Conservation (phyloP, 2,888 invertebrate genomes). For the Macrophya alboannulata region DNA sequence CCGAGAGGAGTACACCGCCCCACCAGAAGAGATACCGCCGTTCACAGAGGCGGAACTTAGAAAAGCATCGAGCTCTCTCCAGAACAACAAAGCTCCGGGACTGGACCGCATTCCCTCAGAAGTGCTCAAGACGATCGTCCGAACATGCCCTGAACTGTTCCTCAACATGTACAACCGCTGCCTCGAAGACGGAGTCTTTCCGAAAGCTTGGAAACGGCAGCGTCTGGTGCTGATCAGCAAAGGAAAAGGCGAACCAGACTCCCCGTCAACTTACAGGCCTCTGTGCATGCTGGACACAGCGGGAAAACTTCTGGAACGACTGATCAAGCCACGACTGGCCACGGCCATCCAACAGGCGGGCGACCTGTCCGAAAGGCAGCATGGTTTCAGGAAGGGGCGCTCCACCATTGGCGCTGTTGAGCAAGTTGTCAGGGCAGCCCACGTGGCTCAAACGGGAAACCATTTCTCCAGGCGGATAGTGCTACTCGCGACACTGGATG, state of each 20-base stretch:
- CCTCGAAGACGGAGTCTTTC: constrained; percentile 58
- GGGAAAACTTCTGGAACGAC: constrained; percentile 67
- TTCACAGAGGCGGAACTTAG: constrained; percentile 51
- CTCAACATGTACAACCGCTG: constrained; percentile 55
- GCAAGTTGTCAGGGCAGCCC: constrained; percentile 55
- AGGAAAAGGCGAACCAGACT: constrained; percentile 24
- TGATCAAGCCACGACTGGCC: constrained; percentile 65
- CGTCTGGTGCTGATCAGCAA: constrained; percentile 61
- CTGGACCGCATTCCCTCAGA: constrained; percentile 62
- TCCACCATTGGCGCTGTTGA: constrained; percentile 61
- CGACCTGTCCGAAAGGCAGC: constrained; percentile 58
- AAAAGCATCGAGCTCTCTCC: constrained; percentile 17
- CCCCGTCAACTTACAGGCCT: constrained; percentile 63
- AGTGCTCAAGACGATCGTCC: constrained; percentile 59
- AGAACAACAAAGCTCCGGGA: constrained; percentile 41
- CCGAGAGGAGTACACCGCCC: background rate
- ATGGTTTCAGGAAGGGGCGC: constrained; percentile 60
- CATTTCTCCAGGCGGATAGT: constrained; percentile 53
- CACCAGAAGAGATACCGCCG: background rate
- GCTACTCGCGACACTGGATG: constrained; percentile 61
- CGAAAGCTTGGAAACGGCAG: constrained; percentile 62
- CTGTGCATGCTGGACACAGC: constrained; percentile 66
- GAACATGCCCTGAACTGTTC: constrained; percentile 56
- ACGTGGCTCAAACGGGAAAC: constrained; percentile 42
- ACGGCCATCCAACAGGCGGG: constrained; percentile 59